Conservation (phyloP, 2,113 vertebrate species). For the Atrichornis clamosus region DNA sequence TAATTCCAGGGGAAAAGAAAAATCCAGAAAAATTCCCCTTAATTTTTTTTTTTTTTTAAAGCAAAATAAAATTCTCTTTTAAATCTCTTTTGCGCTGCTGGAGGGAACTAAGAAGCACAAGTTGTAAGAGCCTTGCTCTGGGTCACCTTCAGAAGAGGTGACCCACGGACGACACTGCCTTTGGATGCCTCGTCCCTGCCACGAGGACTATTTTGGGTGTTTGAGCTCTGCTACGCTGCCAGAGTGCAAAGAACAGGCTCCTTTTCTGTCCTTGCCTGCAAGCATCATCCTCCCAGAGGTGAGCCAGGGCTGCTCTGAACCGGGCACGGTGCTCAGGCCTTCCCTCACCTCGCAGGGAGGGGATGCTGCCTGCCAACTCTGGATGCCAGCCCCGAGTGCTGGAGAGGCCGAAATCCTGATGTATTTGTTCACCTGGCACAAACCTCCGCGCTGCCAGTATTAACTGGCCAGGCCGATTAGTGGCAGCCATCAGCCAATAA, state of each 20-base stretch:
- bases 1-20: background rate
- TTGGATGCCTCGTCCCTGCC: background rate
- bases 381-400: rapidly evolving
- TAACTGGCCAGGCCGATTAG: conserved; percentile 41
- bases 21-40: background rate
- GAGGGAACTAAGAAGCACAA: background rate
- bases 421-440: conserved; percentile 7
- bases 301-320: background rate
- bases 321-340: background rate
- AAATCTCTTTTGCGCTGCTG: rapidly evolving
- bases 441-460: background rate
- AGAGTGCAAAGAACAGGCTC: background rate
- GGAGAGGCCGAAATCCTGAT: background rate
- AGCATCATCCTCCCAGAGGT: rapidly evolving
- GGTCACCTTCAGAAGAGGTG: background rate
- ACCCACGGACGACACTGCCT: background rate
- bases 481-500: conserved; percentile 46
- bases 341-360: rapidly evolving
- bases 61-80: background rate
- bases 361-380: background rate
- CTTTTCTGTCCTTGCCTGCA: background rate
- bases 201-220: background rate
- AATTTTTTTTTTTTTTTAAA: background rate
- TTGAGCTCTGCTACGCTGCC: background rate
- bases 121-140: background rate